Percentiles rank a stretch among this genome's conserved stretches.
Conservation (phyloP, 2,888 invertebrate genomes). For the Gordius sp. region DNA sequence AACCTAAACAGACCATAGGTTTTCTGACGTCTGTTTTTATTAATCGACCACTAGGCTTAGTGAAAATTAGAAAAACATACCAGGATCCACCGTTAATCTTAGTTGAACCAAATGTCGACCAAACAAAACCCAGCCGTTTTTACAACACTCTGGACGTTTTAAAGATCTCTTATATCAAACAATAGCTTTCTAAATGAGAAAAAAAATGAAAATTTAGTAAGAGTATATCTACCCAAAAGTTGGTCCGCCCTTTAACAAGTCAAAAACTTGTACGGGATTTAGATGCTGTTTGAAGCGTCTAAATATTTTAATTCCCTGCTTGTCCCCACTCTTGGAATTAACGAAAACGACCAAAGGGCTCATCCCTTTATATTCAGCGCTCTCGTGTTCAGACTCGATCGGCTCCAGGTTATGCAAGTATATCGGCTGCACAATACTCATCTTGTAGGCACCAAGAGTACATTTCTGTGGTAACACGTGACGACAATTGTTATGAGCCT, state of each 20-base stretch:
- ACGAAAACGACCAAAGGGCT: constrained; percentile 70
- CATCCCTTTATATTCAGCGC: constrained; percentile 20
- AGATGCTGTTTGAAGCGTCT: constrained; percentile 71
- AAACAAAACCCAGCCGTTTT: too few relatives aligned
- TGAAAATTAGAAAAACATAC: too few relatives aligned
- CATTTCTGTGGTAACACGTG: constrained; percentile 44
- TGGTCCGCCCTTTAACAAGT: constrained; percentile 55
- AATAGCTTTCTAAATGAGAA: background rate
- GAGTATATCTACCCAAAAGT: constrained; percentile 44
- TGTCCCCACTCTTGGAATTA: constrained; percentile 89
- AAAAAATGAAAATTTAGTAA: background rate
- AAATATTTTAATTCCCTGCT: constrained; percentile 64
- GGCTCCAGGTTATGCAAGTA: constrained; percentile 36
- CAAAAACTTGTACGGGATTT: constrained; percentile 89
- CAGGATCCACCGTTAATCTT: too few relatives aligned
- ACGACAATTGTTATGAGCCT: constrained; percentile 19
- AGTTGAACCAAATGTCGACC: too few relatives aligned
- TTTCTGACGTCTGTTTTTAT: too few relatives aligned
- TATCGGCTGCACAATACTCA: constrained; percentile 77
- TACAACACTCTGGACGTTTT: too few relatives aligned
- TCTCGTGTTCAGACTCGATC: constrained; percentile 2
- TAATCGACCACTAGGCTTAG: too few relatives aligned
- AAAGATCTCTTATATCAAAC: too few relatives aligned
- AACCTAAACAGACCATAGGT: too few relatives aligned
- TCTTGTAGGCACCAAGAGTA: constrained; percentile 56